These are phyloP conservation scores for Chrysomela aeneicollis DNA, from an alignment of 2,888 invertebrate genomes.

Conservation along the genomic window DNA sequence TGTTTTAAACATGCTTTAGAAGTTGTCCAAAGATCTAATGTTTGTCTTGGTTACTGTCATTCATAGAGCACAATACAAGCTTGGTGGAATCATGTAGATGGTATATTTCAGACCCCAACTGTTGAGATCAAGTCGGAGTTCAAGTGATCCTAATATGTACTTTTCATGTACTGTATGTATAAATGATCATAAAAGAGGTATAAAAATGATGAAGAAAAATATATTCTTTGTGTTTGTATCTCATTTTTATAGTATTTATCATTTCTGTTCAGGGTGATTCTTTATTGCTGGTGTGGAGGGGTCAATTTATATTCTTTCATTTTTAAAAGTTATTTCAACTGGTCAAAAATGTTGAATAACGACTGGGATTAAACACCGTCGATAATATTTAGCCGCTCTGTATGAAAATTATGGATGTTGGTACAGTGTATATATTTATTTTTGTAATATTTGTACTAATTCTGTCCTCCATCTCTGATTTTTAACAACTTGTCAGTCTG, in stretches of 20 bases:
- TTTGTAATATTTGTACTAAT: no score
- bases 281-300: neutral
- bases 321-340: no score
- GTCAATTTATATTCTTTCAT: neutral
- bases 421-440: no score
- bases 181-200: no score
- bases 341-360: no score
- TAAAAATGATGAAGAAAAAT: no score
- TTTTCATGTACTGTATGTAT: no score
- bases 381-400: no score
- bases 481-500: neutral
- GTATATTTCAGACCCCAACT: neutral
- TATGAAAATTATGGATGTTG: no score
- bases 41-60: neutral
- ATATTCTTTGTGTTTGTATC: neutral
- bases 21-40: conserved; percentile 12
- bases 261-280: neutral
- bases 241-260: no score
- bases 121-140: neutral
- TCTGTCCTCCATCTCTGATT: no score
- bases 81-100: conserved; percentile 6
- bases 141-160: neutral
- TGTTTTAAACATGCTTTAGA: conserved; percentile 14
- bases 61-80: neutral
- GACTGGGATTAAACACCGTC: no score